These are phyloP conservation scores for Eucriotettix oculatus DNA, from an alignment of 2,888 invertebrate genomes.

Conservation along the genomic window DNA sequence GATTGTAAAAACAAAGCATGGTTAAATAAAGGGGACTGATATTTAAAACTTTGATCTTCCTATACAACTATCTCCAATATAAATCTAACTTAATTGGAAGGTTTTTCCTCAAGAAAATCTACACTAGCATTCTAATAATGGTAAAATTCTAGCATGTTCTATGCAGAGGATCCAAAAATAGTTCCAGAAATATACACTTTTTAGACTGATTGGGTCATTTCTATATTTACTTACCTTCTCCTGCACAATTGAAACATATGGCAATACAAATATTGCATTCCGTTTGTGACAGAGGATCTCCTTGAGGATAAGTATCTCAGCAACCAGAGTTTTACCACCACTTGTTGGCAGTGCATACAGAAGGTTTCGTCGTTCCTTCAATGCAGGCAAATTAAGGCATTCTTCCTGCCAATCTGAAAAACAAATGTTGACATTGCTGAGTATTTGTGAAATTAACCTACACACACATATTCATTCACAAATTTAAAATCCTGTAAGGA, in stretches of 20 bases:
- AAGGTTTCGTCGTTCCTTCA: slow-evolving; percentile 57
- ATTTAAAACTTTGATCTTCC: no score
- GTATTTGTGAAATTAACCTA: not conserved
- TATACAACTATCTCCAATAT: no score
- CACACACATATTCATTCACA: not conserved
- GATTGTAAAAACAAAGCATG: no score
- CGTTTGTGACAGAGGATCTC: slow-evolving; percentile 65
- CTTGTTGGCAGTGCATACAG: slow-evolving; percentile 91
- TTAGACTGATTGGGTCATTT: not conserved
- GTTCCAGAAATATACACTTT: not conserved
- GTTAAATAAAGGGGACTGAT: no score
- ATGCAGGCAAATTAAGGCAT: slow-evolving; percentile 63
- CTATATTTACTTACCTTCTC: slow-evolving; percentile 60
- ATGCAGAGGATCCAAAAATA: not conserved
- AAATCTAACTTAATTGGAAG: no score
- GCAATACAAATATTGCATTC: slow-evolving; percentile 78
- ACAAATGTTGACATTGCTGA: slow-evolving; percentile 2
- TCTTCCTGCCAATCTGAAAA: slow-evolving; percentile 84
- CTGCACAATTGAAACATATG: slow-evolving; percentile 92
- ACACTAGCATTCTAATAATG: no score
- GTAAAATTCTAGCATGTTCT: no score
- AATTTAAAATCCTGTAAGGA: not conserved
- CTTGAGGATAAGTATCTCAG: slow-evolving; percentile 81
- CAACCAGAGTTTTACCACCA: slow-evolving; percentile 93
- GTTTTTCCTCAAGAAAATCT: no score